Percentiles rank a stretch among this genome's conserved stretches.
These are phyloP conservation scores for Hirudo medicinalis DNA, from an alignment of 1,140 invertebrate genomes.

Conservation along the genomic window DNA sequence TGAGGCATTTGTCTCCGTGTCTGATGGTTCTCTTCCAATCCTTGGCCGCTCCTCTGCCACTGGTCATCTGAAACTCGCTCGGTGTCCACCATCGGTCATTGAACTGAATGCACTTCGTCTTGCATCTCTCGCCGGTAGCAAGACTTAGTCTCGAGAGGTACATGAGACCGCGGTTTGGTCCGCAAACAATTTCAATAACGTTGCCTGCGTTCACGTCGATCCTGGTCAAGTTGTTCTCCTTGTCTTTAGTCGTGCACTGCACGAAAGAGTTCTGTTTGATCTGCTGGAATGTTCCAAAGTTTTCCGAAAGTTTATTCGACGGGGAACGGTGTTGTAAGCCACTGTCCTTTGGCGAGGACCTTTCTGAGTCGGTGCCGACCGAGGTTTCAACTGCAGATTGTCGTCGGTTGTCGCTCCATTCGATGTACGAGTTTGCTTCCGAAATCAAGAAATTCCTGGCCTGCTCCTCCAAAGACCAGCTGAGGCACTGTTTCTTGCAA, in stretches of 20 bases:
- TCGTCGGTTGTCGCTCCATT: too few species aligned
- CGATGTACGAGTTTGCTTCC: too few species aligned
- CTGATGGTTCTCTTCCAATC: slow-evolving; percentile 42
- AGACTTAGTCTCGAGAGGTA: slow-evolving; percentile 15
- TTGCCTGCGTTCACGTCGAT: background rate
- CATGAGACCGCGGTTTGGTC: background rate
- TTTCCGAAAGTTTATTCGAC: too few species aligned
- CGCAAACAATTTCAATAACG: background rate
- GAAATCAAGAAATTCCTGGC: too few species aligned
- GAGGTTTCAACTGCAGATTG: too few species aligned
- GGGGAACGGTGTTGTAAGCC: too few species aligned
- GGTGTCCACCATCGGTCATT: slow-evolving; percentile 39
- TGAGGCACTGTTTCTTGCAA: too few species aligned
- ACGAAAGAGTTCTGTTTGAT: too few species aligned
- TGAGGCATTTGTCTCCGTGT: slow-evolving; percentile 41
- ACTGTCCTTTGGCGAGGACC: too few species aligned
- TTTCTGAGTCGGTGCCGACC: too few species aligned
- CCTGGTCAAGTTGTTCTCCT: background rate
- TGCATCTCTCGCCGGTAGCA: slow-evolving; percentile 4
- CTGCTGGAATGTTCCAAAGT: too few species aligned
- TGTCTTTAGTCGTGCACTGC: background rate
- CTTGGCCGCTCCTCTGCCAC: slow-evolving; percentile 41
- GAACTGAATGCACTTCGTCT: slow-evolving; percentile 31
- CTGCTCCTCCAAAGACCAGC: too few species aligned
- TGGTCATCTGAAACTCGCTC: slow-evolving; percentile 42